phyloP scores from a whole-genome alignment of 1,140 invertebrate genomes.

The Leptestheria dahalacensis region DNA sequence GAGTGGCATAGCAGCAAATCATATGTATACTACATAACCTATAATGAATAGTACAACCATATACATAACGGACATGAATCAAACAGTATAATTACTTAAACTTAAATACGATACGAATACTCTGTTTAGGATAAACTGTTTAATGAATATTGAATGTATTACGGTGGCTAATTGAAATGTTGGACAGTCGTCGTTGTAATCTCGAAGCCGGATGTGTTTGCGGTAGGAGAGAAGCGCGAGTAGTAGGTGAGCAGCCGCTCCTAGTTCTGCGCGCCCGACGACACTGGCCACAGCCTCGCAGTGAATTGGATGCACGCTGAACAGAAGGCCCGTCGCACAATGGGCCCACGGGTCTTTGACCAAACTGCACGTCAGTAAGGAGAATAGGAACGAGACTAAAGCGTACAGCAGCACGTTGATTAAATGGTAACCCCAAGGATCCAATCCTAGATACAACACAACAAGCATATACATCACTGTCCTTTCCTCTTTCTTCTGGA shows the following conservation, averaged over 20 bases:
- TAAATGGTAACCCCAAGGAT: conserved; percentile 34
- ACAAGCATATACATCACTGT: not conserved
- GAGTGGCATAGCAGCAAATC: too few relatives aligned
- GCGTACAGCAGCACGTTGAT: conserved; percentile 34
- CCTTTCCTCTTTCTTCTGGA: too few relatives aligned
- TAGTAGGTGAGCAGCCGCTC: conserved; percentile 34
- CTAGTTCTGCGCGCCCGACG: conserved; percentile 38
- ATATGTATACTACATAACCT: too few relatives aligned
- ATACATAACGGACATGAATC: too few relatives aligned
- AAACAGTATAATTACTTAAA: too few relatives aligned
- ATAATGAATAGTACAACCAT: too few relatives aligned
- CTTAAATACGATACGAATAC: too few relatives aligned
- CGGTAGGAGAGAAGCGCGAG: conserved; percentile 27
- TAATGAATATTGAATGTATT: too few relatives aligned
- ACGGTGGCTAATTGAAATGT: too few relatives aligned
- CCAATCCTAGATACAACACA: conserved; percentile 23
- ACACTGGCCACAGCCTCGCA: conserved; percentile 38
- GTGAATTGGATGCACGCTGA: conserved; percentile 29
- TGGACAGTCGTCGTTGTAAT: not conserved
- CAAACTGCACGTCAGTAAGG: conserved; percentile 18
- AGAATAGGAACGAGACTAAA: conserved; percentile 29
- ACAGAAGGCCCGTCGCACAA: conserved; percentile 26
- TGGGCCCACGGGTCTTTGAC: conserved; percentile 14
- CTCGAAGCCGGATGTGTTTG: conserved; percentile 3
- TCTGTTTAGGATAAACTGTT: too few relatives aligned